Evolutionary conservation across 2,797 vertebrate genomes (phyloP), one percentile per base, ranked within the genome.

Genomic region (Vultur gryphus): DNA sequence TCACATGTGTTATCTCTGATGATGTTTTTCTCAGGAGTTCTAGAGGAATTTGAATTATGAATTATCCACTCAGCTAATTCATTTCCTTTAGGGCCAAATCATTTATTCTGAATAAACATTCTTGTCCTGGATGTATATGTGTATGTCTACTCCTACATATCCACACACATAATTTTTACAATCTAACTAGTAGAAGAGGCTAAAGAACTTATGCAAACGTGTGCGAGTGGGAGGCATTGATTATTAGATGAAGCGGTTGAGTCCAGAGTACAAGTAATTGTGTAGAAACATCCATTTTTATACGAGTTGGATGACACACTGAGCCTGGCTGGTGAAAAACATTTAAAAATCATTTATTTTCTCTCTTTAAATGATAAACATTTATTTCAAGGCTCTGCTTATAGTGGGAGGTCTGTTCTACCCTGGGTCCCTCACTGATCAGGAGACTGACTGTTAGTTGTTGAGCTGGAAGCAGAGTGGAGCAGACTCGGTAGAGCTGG

Each of bases 191-290:
- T 7, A 86, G 72, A 80, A 86, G 79, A 92, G 21, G 67, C 78
- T 93, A 41, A 95, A 91, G 82, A 93, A 89, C 65, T 89, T 83
- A 54, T 14, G 79, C 71, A 92, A 92, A 96, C 2, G 3, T 78
- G 49, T 84, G 66, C 0, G 28, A 92, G 92, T 96, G 84, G 95
- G 96, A 94, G 94, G 91, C 71, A 95, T 86, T 7, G 18, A 87
- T 93, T 96, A 93, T 92, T 92, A 93, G 76, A 91, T 65, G 75
- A 93, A 93, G 84, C 0, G 0, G 59, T 62, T 82, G 78, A 92
- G 89, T 92, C 88, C 95, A 92, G 89, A 92, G 89, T 80, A 89
- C 78, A 94, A 95, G 82, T 83, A 92, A 92, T 95, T 89, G 84
- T 95, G 79, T 87, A 91, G 91, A 87, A 93, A 69, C 52, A 94